A percentile compares a stretch with the other conserved stretches of the same genome.
Conservation (phyloP, 2,888 invertebrate genomes). For the Zygaena filipendulae region DNA sequence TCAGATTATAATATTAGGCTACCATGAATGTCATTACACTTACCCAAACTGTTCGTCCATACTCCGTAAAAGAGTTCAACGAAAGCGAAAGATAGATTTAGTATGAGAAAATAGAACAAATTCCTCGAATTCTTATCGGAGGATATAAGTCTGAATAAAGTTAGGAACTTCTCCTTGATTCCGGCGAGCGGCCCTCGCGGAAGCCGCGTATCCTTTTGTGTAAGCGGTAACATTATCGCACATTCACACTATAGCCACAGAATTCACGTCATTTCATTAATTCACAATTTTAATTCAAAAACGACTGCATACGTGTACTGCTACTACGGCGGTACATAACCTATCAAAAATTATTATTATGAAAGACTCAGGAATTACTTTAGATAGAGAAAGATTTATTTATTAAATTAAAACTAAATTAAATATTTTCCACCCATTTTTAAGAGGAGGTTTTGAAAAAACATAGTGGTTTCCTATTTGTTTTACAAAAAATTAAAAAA, state of each 20-base stretch:
- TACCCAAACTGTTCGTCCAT: constrained; percentile 88
- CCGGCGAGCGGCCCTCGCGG: constrained; percentile 69
- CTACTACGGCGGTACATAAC: constrained; percentile 50
- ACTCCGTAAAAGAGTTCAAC: constrained; percentile 94
- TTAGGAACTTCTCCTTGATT: constrained; percentile 78
- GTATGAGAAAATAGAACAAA: constrained; percentile 88
- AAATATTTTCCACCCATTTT: too few relatives aligned
- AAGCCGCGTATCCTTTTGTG: constrained; percentile 74
- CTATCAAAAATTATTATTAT: constrained; percentile 32
- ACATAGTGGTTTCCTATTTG: too few relatives aligned
- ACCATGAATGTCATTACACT: too few relatives aligned
- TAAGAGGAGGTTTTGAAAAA: too few relatives aligned
- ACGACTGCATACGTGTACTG: constrained; percentile 63
- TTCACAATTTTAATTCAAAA: constrained; percentile 33
- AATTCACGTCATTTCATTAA: constrained; percentile 53
- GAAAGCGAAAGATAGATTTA: constrained; percentile 97
- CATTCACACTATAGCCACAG: constrained; percentile 21
- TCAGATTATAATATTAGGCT: too few relatives aligned
- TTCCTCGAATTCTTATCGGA: constrained; percentile 94
- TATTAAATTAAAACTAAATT: too few relatives aligned
- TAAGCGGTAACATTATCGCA: constrained; percentile 77
- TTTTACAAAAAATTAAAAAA: too few relatives aligned
- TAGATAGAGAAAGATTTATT: too few relatives aligned
- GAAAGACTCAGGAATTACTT: too few relatives aligned
- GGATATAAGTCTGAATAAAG: constrained; percentile 88